These are phyloP conservation scores for Nomada flava DNA, from an alignment of 2,888 invertebrate species.

Conservation along the genomic window DNA sequence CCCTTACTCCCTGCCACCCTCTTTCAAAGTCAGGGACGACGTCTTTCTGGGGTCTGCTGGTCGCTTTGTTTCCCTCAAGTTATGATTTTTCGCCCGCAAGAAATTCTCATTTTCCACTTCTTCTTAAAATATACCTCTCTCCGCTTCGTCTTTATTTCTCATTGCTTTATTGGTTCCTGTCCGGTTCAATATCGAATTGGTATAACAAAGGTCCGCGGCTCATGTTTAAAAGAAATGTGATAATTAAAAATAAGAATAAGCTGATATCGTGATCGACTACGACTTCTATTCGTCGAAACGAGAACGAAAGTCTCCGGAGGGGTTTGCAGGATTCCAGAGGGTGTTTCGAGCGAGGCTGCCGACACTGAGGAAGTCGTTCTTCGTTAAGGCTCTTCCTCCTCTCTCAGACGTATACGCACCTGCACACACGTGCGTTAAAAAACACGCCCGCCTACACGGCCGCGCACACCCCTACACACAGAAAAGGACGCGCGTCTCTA, in stretches of 20 bases:
- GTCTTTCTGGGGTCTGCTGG: slow-evolving; percentile 42
- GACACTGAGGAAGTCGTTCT: slow-evolving; percentile 65
- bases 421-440: slow-evolving; percentile 71
- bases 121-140: neutral
- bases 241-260: no score
- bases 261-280: no score
- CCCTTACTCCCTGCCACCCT: slow-evolving; percentile 68
- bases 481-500: slow-evolving; percentile 35
- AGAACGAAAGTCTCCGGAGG: neutral
- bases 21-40: slow-evolving; percentile 79
- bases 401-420: slow-evolving; percentile 64
- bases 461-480: slow-evolving; percentile 46
- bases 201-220: no score
- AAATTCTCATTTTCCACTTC: neutral
- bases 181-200: no score
- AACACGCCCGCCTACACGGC: slow-evolving; percentile 55
- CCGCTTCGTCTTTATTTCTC: no score
- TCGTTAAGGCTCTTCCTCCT: slow-evolving; percentile 71
- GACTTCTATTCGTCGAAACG: neutral
- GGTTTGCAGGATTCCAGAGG: slow-evolving; percentile 15
- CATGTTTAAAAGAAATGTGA: no score
- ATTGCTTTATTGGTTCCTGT: no score
- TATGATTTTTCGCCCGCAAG: neutral
- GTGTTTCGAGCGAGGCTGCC: slow-evolving; percentile 32
- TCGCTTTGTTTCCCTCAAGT: slow-evolving; percentile 23